Evolutionary conservation across 1,140 invertebrate species (phyloP).

Genomic region (Oreohelix idahoensis): DNA sequence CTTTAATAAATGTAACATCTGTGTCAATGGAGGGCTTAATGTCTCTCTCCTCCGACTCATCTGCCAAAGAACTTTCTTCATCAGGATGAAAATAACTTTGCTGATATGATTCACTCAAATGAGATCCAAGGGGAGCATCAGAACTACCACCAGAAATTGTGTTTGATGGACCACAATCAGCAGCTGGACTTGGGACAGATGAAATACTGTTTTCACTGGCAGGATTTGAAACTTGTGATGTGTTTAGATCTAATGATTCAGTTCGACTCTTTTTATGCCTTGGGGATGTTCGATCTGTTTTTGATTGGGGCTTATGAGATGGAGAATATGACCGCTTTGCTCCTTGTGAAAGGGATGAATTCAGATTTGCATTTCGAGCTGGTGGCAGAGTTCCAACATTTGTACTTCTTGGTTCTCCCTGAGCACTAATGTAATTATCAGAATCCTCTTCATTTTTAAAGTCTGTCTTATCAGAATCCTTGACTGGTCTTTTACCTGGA

Average conservation of each 20-base stretch:
- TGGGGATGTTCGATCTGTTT: slow-evolving; percentile 13
- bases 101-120: slow-evolving; percentile 21
- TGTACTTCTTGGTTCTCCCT: slow-evolving; percentile 32
- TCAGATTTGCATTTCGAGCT: not conserved
- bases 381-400: slow-evolving; percentile 30
- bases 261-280: slow-evolving; percentile 11
- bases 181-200: slow-evolving; percentile 33
- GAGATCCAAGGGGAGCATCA: not conserved
- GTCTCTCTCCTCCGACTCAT: slow-evolving; percentile 23
- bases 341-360: slow-evolving; percentile 15
- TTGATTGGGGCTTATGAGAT: slow-evolving; percentile 14
- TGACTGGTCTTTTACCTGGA: slow-evolving; percentile 3
- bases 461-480: slow-evolving; percentile 9
- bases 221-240: slow-evolving; percentile 22
- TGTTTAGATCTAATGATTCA: slow-evolving; percentile 34
- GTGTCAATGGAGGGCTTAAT: slow-evolving; percentile 37
- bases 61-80: slow-evolving; percentile 13
- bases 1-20: slow-evolving; percentile 39
- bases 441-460: slow-evolving; percentile 19
- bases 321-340: slow-evolving; percentile 23
- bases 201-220: slow-evolving; percentile 26
- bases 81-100: slow-evolving; percentile 20
- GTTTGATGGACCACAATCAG: slow-evolving; percentile 3
- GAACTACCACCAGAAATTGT: not conserved
- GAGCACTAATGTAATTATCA: slow-evolving; percentile 21